Conservation (phyloP, 35 echinoderm and acorn worm genomes). For the Strongylocentrotus purpuratus region DNA sequence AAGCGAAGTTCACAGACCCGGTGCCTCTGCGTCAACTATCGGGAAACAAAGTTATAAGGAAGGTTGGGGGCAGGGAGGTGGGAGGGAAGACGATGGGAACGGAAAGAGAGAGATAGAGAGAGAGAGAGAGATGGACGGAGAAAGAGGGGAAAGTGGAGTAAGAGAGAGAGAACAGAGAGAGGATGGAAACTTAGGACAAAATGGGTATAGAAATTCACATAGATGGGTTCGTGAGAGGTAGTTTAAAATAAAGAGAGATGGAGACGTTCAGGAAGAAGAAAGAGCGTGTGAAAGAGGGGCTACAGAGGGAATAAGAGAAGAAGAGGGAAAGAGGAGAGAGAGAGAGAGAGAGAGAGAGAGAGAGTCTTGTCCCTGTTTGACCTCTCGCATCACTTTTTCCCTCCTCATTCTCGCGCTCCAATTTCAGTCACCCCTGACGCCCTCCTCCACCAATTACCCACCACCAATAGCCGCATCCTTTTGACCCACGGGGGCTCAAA, state of each 20-base stretch:
- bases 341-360: not conserved
- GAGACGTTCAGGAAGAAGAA: not conserved
- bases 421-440: constrained; percentile 34
- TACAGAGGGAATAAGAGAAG: no score
- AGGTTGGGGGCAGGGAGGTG: not conserved
- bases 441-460: constrained; percentile 22
- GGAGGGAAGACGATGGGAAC: not conserved
- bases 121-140: not conserved
- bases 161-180: not conserved
- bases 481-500: constrained; percentile 28
- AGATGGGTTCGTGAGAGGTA: not conserved
- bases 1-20: constrained; percentile 25
- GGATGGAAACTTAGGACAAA: not conserved
- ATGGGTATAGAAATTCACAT: not conserved
- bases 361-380: not conserved
- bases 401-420: constrained; percentile 35
- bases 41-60: not conserved
- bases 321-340: no score
- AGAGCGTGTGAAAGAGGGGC: not conserved
- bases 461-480: constrained; percentile 12
- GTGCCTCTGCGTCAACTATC: not conserved
- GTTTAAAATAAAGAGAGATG: no score
- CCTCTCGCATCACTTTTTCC: constrained; percentile 34
- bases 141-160: not conserved
- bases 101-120: not conserved